Evolutionary conservation across 1,140 invertebrate species (phyloP).

Genomic region (Drosophila subpulchrella): DNA sequence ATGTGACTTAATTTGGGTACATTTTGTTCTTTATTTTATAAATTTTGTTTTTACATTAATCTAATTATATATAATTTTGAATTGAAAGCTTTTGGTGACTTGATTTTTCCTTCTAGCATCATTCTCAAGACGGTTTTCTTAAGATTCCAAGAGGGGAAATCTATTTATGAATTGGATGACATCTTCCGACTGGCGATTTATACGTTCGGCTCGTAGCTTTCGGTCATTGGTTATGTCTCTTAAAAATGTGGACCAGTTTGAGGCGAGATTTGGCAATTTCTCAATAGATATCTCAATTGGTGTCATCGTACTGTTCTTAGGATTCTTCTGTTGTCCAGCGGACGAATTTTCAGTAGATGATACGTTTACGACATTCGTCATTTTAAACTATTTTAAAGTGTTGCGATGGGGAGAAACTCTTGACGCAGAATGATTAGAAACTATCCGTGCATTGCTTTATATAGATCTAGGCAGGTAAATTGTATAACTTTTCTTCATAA

Average conservation of each 20-base stretch:
- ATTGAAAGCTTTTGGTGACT: not conserved
- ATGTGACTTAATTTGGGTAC: not conserved
- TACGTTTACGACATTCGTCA: not conserved
- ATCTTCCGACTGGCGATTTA: conserved; percentile 8
- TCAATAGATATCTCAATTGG: conserved; percentile 7
- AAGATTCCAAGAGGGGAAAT: conserved; percentile 5
- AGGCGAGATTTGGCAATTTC: conserved; percentile 2
- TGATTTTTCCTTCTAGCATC: not conserved
- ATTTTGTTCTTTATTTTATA: conserved; percentile 5
- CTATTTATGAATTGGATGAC: conserved; percentile 6
- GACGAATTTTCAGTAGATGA: not conserved
- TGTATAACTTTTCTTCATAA: not conserved
- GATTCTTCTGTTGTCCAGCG: not conserved
- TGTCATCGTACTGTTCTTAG: not conserved
- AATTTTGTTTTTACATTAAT: not conserved
- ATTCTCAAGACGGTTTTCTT: not conserved
- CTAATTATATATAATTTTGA: not conserved
- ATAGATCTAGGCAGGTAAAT: not conserved
- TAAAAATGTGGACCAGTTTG: conserved; percentile 6
- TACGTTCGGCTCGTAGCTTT: conserved; percentile 1
- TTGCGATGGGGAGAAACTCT: not conserved
- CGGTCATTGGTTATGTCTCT: conserved; percentile 7
- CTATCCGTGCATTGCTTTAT: not conserved
- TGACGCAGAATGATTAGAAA: not conserved
- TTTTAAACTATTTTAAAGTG: not conserved